phyloP scores from a whole-genome alignment of 2,888 invertebrate genomes.

The Drosophila anomalata region DNA sequence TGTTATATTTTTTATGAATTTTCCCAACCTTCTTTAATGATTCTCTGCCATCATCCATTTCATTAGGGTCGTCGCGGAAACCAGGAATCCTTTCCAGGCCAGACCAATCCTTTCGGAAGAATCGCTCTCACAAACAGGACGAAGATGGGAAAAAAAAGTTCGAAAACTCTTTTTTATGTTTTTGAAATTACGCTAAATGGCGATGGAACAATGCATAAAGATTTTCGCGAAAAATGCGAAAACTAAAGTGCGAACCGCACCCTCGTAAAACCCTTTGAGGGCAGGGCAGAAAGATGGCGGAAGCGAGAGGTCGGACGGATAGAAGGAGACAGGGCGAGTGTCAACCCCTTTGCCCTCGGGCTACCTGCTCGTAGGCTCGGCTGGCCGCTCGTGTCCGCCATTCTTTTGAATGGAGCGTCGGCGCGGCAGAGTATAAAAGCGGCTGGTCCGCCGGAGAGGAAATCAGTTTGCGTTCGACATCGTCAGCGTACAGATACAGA shows the following conservation, averaged over 20 bases:
- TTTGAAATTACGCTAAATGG: constrained; percentile 44
- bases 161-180: constrained; percentile 29
- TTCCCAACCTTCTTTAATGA: constrained; percentile 1
- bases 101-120: constrained; percentile 25
- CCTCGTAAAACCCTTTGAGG: constrained; percentile 74
- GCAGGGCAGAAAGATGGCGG: not conserved
- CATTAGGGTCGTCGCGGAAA: not conserved
- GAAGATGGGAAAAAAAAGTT: constrained; percentile 7
- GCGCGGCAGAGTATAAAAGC: constrained; percentile 71
- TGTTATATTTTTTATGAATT: not conserved
- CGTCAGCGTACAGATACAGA: constrained; percentile 51
- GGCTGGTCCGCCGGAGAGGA: constrained; percentile 46
- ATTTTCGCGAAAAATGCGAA: constrained; percentile 66
- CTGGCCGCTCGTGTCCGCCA: constrained; percentile 33
- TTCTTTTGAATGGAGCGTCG: constrained; percentile 49
- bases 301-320: not conserved
- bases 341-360: constrained; percentile 42
- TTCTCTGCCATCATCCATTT: not conserved
- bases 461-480: constrained; percentile 74
- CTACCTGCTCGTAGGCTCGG: constrained; percentile 48
- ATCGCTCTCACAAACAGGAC: constrained; percentile 3
- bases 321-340: not conserved
- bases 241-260: constrained; percentile 49
- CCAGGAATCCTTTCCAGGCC: not conserved
- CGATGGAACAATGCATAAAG: constrained; percentile 49